These are phyloP conservation scores for Myotis myotis DNA, from an alignment of 2,797 vertebrate genomes.

Conservation along the genomic window DNA sequence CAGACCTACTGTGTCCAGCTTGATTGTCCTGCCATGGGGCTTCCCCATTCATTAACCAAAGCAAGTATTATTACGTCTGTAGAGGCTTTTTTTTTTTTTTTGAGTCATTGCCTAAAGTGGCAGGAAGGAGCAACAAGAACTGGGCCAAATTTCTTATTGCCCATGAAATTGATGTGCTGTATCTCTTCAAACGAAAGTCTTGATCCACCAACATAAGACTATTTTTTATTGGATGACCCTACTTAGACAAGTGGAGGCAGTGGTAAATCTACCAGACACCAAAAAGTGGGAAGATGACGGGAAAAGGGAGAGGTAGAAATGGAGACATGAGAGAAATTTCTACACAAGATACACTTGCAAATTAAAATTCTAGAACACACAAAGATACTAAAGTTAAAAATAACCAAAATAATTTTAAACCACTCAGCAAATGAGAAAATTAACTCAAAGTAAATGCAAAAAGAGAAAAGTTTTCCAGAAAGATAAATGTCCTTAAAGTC, in stretches of 20 bases:
- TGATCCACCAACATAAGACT: background rate
- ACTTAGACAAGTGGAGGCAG: background rate
- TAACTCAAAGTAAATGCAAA: background rate
- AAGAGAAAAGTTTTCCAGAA: background rate
- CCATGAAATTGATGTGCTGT: background rate
- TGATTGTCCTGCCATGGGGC: background rate
- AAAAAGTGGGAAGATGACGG: background rate
- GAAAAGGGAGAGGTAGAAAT: background rate
- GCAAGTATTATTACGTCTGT: background rate
- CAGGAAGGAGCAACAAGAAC: background rate
- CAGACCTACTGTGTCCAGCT: background rate
- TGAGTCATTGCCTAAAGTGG: background rate
- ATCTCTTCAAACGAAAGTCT: background rate
- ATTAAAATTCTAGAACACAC: background rate
- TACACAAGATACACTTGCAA: background rate
- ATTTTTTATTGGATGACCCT: background rate
- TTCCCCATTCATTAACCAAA: background rate
- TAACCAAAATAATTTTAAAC: background rate
- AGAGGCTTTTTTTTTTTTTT: background rate
- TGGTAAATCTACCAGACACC: background rate
- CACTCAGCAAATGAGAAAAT: background rate
- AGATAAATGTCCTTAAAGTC: slow-evolving; percentile 4
- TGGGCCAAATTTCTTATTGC: background rate
- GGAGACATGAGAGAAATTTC: background rate
- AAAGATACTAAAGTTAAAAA: background rate